phyloP scores from a whole-genome alignment of 1,140 invertebrate genomes.

The Eciton burchellii region DNA sequence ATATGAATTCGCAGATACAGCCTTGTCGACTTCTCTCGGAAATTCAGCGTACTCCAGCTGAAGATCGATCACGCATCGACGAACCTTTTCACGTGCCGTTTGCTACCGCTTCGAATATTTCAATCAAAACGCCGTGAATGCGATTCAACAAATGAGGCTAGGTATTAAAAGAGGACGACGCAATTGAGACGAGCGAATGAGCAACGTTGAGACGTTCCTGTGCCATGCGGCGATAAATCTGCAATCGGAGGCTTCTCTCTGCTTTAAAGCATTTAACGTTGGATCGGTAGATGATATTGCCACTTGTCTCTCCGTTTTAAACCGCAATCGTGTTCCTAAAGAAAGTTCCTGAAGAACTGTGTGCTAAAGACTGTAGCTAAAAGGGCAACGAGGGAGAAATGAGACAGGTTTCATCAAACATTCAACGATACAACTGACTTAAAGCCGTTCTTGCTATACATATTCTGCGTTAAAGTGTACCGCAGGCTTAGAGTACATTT shows the following conservation, averaged over 20 bases:
- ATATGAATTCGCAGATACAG: not conserved
- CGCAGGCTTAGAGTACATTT: slow-evolving; percentile 13
- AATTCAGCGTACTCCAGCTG: not conserved
- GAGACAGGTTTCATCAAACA: slow-evolving; percentile 34
- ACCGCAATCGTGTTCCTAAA: not conserved
- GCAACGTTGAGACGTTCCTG: too few species aligned
- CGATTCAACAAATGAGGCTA: too few species aligned
- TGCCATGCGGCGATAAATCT: too few species aligned
- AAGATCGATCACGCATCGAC: not conserved
- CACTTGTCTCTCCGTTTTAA: not conserved
- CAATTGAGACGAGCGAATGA: too few species aligned
- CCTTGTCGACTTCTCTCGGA: not conserved
- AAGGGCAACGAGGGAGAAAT: slow-evolving; percentile 3
- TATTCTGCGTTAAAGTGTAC: slow-evolving; percentile 18
- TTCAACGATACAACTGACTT: slow-evolving; percentile 25
- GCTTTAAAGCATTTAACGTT: not conserved
- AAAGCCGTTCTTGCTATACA: slow-evolving; percentile 16
- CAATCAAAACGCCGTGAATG: too few species aligned
- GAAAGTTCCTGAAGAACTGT: slow-evolving; percentile 7
- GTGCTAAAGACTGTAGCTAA: slow-evolving; percentile 11
- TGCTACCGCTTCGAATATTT: not conserved
- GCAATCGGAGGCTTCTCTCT: slow-evolving; percentile 4
- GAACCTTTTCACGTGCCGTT: not conserved
- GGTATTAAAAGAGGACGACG: too few species aligned
- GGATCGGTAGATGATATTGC: not conserved